Conservation (phyloP, 1,140 invertebrate species). For the Formica exsecta region DNA sequence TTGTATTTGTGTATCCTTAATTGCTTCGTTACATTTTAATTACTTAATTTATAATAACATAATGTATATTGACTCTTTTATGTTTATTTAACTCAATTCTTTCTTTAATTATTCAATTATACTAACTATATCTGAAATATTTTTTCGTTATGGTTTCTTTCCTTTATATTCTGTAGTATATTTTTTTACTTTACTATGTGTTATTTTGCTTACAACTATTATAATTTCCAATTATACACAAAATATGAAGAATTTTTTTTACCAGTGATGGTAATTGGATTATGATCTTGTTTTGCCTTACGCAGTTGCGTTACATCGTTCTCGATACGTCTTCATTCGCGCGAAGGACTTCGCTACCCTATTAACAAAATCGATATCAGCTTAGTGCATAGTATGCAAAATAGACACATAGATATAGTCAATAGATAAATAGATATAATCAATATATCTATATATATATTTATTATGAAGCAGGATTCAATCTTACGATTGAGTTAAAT, state of each 20-base stretch:
- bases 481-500: not conserved
- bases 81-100: no score
- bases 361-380: slow-evolving; percentile 63
- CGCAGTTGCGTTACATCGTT: slow-evolving; percentile 32
- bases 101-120: no score
- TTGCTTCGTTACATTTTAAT: no score
- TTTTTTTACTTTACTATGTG: no score
- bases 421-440: slow-evolving; percentile 29
- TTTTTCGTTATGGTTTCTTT: no score
- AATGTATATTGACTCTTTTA: no score
- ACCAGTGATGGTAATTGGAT: not conserved
- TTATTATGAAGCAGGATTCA: slow-evolving; percentile 25
- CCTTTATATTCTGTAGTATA: no score
- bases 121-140: no score
- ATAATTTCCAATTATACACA: not conserved
- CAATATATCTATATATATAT: slow-evolving; percentile 18
- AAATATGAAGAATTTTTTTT: not conserved
- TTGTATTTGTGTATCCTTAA: no score
- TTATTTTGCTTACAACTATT: no score
- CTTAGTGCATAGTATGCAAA: slow-evolving; percentile 37
- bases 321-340: slow-evolving; percentile 59
- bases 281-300: not conserved
- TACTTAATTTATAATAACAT: no score
- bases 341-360: slow-evolving; percentile 52
- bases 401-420: slow-evolving; percentile 2